Evolutionary conservation across 1,140 invertebrate genomes (phyloP).

Genomic region (Achatina immaculata): DNA sequence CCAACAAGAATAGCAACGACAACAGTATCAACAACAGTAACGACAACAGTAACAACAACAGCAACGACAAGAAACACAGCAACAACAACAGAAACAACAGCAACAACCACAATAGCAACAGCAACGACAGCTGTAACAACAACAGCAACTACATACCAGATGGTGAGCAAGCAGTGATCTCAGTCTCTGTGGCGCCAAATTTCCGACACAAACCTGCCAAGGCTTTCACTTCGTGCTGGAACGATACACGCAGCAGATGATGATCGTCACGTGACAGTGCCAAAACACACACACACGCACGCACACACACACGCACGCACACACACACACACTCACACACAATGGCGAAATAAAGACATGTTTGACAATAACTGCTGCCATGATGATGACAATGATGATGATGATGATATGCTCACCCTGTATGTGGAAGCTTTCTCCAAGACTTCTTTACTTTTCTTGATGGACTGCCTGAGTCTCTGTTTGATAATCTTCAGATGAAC

Average conservation of each 20-base stretch:
- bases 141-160: conserved; percentile 46
- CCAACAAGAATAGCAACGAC: no score
- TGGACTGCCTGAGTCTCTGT: conserved; percentile 58
- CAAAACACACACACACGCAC: no score
- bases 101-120: no score
- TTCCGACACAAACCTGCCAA: conserved; percentile 60
- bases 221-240: conserved; percentile 59
- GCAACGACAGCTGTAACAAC: no score
- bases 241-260: no score
- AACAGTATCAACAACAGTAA: no score
- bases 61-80: neutral
- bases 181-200: conserved; percentile 58
- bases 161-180: conserved; percentile 59
- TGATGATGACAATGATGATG: no score
- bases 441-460: conserved; percentile 59
- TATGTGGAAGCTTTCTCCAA: conserved; percentile 60
- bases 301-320: conserved; percentile 8
- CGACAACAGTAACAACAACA: neutral
- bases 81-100: neutral
- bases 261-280: conserved; percentile 1
- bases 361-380: no score
- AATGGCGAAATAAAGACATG: no score
- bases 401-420: no score
- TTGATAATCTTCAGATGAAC: conserved; percentile 66
- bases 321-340: conserved; percentile 4